Evolutionary conservation across 2,113 vertebrate genomes (phyloP), one percentile per base, ranked within the genome.

Genomic region (Cygnus buccinator): DNA sequence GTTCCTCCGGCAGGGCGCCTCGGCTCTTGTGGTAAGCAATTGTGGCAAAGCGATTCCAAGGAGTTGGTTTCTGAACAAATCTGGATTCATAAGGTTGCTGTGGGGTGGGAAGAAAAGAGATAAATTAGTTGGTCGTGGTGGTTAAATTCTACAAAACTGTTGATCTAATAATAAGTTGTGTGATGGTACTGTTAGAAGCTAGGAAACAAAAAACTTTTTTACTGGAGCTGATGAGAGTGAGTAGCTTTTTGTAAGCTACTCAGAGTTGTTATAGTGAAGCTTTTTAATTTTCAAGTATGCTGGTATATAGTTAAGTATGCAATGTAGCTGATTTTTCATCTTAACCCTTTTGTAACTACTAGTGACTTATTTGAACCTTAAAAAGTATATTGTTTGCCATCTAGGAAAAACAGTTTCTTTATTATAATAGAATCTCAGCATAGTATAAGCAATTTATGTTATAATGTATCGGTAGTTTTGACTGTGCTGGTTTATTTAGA

Each of bases 41-140:
- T 26, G 15, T 1, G 2, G 43, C 58, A 33, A 9, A 0, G 1
- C 25, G 0, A 2, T 22, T 29, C 0, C 1, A n/a, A 52, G 55
- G 22, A 7, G 46, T 59, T 78, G 41, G 18, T 72, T 55, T 87
- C 79, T 21, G 54, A 82, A 28, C 22, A 41, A 46, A n/a, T 59
- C 20, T 68, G 13, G 9, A 33, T 76, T 73, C 37, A 12, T 31
- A 33, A 63, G 46, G 9, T 48, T 59, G 50, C 13, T 61, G 39
- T n/a, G 29, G 41, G 25, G 6, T 15, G 50, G 35, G 18, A 19
- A 66, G 37, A 31, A 43, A 58, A 77, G 20, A 33, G 12, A 39
- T 28, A 33, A 58, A 20, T 23, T 14, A 62, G 23, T 74, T 44
- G 28, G 20, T n/a, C 52, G 25, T 44, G 37, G 29, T 68, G 37